Percentiles rank a stretch among this genome's conserved stretches.
Evolutionary conservation across 2,797 vertebrate genomes (phyloP).

Genomic region (Caiman crocodilus): DNA sequence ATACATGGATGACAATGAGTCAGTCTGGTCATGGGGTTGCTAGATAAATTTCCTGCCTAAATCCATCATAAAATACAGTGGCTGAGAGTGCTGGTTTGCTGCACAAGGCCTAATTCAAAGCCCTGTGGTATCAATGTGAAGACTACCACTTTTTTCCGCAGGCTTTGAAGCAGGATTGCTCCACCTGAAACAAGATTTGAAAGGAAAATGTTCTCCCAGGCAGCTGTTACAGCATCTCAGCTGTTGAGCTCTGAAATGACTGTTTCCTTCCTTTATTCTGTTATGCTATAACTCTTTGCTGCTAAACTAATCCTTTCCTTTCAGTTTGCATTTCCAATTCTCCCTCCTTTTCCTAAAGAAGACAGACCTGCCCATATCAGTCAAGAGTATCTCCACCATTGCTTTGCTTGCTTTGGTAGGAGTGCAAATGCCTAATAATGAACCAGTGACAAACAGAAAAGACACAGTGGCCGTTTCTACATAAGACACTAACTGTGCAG

Average conservation of each 20-base stretch:
- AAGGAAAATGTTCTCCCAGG: not conserved
- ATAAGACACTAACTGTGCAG: too few species aligned
- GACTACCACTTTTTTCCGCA: not conserved
- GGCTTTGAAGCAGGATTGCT: not conserved
- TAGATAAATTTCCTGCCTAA: not conserved
- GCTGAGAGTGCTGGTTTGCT: fast-evolving
- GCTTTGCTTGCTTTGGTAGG: not conserved
- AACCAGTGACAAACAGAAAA: not conserved
- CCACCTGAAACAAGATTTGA: not conserved
- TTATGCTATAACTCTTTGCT: not conserved
- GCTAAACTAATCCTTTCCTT: not conserved
- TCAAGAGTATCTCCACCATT: not conserved
- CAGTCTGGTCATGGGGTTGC: not conserved
- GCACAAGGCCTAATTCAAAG: not conserved
- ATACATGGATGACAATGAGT: not conserved
- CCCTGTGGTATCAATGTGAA: not conserved
- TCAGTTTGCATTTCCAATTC: not conserved
- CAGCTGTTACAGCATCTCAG: not conserved
- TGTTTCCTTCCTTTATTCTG: not conserved
- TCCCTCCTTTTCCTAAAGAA: not conserved
- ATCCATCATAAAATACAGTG: not conserved
- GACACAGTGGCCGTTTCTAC: not conserved
- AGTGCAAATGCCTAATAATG: not conserved
- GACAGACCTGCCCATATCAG: not conserved
- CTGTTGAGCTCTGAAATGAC: not conserved